Percentiles rank a stretch among this genome's conserved stretches.
phyloP scores from a whole-genome alignment of 1,140 invertebrate species.

The Bombus fervidus region DNA sequence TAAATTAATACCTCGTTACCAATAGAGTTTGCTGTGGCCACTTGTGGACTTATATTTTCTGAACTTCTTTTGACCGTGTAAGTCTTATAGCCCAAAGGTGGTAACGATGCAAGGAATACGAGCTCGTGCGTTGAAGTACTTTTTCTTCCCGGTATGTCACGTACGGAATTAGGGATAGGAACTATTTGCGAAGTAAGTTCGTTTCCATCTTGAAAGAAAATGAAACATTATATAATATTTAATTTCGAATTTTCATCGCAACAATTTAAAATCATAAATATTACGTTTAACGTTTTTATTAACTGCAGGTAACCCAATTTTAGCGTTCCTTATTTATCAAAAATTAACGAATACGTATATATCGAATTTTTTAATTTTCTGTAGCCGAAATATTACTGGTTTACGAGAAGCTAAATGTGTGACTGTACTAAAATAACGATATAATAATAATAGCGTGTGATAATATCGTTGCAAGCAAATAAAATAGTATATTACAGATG shows the following conservation, averaged over 20 bases:
- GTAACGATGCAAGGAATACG: conserved; percentile 86
- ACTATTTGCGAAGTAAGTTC: conserved; percentile 85
- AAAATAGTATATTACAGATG: too few relatives aligned
- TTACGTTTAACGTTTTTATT: neutral
- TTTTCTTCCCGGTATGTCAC: conserved; percentile 85
- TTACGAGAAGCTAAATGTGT: too few relatives aligned
- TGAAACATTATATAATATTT: conserved; percentile 15
- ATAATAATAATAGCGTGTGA: too few relatives aligned
- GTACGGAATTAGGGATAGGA: conserved; percentile 84
- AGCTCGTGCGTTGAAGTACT: conserved; percentile 86
- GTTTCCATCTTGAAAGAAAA: conserved; percentile 75
- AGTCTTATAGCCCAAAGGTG: conserved; percentile 86
- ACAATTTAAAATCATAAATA: neutral
- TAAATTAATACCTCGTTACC: conserved; percentile 56
- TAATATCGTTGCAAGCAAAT: too few relatives aligned
- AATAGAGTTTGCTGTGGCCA: conserved; percentile 34
- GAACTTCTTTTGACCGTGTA: conserved; percentile 83
- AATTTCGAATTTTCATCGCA: neutral
- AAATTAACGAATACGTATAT: too few relatives aligned
- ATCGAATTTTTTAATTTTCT: too few relatives aligned
- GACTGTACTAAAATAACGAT: too few relatives aligned
- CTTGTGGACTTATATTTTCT: neutral
- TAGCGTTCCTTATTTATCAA: too few relatives aligned
- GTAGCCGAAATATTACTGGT: too few relatives aligned
- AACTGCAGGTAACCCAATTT: too few relatives aligned